These are phyloP conservation scores for Ceratina calcarata DNA, from an alignment of 1,140 invertebrate species.

Conservation along the genomic window DNA sequence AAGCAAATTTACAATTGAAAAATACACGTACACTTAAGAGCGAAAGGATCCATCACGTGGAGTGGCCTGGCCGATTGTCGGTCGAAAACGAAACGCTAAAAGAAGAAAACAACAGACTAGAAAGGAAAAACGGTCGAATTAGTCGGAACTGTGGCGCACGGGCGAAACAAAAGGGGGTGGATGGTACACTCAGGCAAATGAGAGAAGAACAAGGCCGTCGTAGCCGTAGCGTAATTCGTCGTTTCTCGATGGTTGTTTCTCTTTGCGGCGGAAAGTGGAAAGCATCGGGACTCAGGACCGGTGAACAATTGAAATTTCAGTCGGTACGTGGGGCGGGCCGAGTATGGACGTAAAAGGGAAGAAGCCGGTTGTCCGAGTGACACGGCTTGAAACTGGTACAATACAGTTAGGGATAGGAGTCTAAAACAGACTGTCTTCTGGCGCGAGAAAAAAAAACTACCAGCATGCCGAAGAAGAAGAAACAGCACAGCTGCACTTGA, in stretches of 20 bases:
- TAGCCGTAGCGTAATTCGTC: conserved; percentile 27
- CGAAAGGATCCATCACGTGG: conserved; percentile 23
- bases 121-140: conserved; percentile 30
- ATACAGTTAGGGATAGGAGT: conserved; percentile 24
- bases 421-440: conserved; percentile 1
- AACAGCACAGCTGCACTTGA: conserved; percentile 41
- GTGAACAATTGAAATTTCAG: conserved; percentile 43
- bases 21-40: not conserved
- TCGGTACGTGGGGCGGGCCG: not conserved
- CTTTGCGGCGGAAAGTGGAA: conserved; percentile 25
- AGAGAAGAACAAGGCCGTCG: conserved; percentile 28
- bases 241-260: conserved; percentile 35
- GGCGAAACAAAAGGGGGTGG: conserved; percentile 6
- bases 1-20: not conserved
- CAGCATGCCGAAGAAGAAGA: not conserved
- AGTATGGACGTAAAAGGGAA: not conserved
- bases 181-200: conserved; percentile 43
- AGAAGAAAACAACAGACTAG: not conserved
- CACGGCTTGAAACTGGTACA: conserved; percentile 35
- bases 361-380: conserved; percentile 31
- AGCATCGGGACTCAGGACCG: conserved; percentile 24
- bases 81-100: not conserved
- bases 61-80: conserved; percentile 5
- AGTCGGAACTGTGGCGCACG: not conserved
- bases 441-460: not conserved